Evolutionary conservation across 64 coral and sea anemone genomes (phyloP).

Genomic region (Acropora yongei): DNA sequence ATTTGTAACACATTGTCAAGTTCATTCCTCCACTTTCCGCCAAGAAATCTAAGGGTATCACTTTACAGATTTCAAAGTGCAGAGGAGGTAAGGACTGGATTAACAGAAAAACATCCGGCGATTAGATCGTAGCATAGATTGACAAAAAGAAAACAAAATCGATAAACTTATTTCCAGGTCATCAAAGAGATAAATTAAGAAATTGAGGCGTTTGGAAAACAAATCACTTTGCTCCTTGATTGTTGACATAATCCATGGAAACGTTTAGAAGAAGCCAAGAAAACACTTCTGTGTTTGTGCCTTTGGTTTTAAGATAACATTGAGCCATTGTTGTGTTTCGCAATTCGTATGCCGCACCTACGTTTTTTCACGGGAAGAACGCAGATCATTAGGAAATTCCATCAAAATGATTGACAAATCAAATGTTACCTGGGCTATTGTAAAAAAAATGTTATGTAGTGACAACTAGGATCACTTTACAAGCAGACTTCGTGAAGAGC

Average conservation of each 20-base stretch:
- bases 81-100: too few species aligned
- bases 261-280: neutral
- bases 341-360: neutral
- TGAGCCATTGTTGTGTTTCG: neutral
- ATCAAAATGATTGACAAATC: slow-evolving; percentile 29
- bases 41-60: too few species aligned
- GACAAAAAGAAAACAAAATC: neutral
- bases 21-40: too few species aligned
- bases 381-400: neutral
- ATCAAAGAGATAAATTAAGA: neutral
- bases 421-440: neutral
- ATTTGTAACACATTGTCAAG: too few species aligned
- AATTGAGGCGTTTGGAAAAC: neutral
- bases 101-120: too few species aligned
- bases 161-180: neutral
- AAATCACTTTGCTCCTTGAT: neutral
- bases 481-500: neutral
- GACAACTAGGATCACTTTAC: neutral
- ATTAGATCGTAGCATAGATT: too few species aligned
- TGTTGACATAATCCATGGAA: neutral
- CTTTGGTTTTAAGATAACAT: neutral
- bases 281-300: neutral
- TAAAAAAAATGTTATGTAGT: neutral
- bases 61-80: too few species aligned
- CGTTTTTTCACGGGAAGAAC: neutral